phyloP scores from a whole-genome alignment of 2,113 vertebrate species.

The Todiramphus chloris region DNA sequence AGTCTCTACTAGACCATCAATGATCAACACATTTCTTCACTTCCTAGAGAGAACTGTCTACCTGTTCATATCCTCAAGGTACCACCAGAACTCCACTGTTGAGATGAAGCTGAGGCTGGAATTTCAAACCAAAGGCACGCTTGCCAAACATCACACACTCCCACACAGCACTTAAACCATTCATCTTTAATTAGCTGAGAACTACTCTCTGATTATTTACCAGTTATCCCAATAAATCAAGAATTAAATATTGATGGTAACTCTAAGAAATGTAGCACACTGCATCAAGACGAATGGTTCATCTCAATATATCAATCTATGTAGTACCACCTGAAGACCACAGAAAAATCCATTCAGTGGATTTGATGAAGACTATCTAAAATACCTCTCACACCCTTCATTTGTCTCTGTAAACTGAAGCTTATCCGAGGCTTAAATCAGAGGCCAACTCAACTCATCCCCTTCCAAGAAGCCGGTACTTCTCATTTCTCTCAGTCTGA shows the following conservation, averaged over 20 bases:
- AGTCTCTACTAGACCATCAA: neutral
- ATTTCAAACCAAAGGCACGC: neutral
- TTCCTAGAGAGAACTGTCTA: neutral
- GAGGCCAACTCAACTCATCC: neutral
- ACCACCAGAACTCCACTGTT: neutral
- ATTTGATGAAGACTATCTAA: neutral
- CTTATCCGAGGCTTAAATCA: neutral
- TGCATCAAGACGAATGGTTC: neutral
- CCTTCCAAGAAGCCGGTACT: neutral
- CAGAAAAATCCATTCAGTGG: neutral
- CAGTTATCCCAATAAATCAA: neutral
- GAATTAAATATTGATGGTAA: neutral
- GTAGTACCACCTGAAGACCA: neutral
- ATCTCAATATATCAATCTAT: neutral
- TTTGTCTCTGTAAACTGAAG: neutral
- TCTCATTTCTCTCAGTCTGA: neutral
- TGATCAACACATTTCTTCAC: neutral
- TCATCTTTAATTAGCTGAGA: neutral
- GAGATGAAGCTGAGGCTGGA: neutral
- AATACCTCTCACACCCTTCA: neutral
- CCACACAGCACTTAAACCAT: neutral
- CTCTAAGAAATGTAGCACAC: neutral
- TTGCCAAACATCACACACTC: neutral
- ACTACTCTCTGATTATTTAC: neutral
- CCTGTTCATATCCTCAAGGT: neutral